These are phyloP conservation scores for Sycophila texana DNA, from an alignment of 2,888 invertebrate genomes.

Conservation along the genomic window DNA sequence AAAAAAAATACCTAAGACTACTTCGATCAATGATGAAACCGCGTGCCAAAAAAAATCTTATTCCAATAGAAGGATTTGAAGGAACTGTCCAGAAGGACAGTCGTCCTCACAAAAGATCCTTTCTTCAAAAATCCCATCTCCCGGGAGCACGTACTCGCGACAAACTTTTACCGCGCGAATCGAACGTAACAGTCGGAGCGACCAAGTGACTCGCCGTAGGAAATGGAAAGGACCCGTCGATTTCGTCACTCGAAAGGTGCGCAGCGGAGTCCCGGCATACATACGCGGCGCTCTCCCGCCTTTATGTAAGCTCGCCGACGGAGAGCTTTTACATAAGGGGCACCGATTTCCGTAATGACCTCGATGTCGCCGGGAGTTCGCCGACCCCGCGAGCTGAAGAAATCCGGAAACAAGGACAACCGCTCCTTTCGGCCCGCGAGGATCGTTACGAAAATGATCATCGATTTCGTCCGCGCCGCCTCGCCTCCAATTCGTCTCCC, in stretches of 20 bases:
- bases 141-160: too few species aligned
- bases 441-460: neutral
- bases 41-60: too few species aligned
- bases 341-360: slow-evolving; percentile 54
- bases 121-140: too few species aligned
- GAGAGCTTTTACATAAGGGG: slow-evolving; percentile 60
- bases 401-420: slow-evolving; percentile 54
- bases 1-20: too few species aligned
- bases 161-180: too few species aligned
- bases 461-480: neutral
- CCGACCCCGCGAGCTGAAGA: slow-evolving; percentile 46
- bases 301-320: slow-evolving; percentile 58
- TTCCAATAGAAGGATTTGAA: too few species aligned
- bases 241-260: slow-evolving; percentile 50
- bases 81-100: too few species aligned
- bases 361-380: slow-evolving; percentile 42
- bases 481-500: neutral
- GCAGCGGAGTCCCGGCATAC: slow-evolving; percentile 9
- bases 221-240: slow-evolving; percentile 50
- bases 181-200: too few species aligned
- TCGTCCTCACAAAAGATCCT: too few species aligned
- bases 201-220: slow-evolving; percentile 7
- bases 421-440: slow-evolving; percentile 16
- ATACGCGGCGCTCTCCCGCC: slow-evolving; percentile 10
- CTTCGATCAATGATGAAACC: too few species aligned